Conservation (phyloP, 2,797 vertebrate species). For the Pangasius mekongensis region DNA sequence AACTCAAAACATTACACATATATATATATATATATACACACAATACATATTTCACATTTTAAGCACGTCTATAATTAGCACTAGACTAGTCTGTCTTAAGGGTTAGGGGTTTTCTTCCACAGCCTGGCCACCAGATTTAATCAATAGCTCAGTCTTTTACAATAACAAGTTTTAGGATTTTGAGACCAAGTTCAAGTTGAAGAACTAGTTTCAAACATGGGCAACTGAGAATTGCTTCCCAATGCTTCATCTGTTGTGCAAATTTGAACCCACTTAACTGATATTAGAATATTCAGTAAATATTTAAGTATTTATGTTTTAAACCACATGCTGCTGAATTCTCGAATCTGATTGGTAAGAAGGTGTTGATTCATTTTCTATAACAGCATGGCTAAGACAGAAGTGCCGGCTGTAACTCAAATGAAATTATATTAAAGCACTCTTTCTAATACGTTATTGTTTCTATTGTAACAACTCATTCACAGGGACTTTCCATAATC, state of each 20-base stretch:
- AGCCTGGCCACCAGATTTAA: slow-evolving; percentile 51
- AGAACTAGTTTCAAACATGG: not conserved
- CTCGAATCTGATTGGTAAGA: not conserved
- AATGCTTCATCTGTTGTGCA: not conserved
- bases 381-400: not conserved
- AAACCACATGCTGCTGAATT: not conserved
- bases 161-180: slow-evolving; percentile 63
- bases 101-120: slow-evolving; percentile 60
- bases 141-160: slow-evolving; percentile 76
- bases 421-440: not conserved
- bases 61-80: slow-evolving; percentile 66
- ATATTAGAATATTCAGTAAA: not conserved
- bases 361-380: not conserved
- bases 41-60: slow-evolving; percentile 52
- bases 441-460: not conserved
- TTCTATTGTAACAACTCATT: not conserved
- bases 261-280: not conserved
- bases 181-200: not conserved
- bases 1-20: not conserved
- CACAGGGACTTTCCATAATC: not conserved
- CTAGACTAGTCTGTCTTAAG: slow-evolving; percentile 66
- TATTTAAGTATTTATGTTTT: not conserved
- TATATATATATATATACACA: not conserved
- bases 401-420: not conserved
- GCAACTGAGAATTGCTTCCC: not conserved